phyloP scores from a whole-genome alignment of 2,797 vertebrate species.

The Morus bassanus region DNA sequence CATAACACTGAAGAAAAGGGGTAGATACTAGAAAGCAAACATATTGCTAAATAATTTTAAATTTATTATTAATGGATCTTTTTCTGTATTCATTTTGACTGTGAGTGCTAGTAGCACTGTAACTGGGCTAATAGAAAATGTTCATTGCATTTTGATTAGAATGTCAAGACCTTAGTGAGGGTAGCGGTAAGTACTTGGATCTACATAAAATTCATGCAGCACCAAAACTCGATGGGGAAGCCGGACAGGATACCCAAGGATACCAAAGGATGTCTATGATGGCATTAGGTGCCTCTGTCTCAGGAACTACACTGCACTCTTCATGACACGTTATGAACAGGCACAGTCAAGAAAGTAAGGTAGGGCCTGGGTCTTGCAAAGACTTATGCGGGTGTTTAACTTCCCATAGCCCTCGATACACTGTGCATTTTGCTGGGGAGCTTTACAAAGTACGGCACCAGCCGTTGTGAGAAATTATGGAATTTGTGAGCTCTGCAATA shows the following conservation, averaged over 20 bases:
- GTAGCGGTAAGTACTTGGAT: neutral
- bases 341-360: neutral
- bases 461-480: neutral
- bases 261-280: neutral
- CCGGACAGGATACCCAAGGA: neutral
- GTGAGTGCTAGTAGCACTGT: neutral
- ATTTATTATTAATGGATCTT: neutral
- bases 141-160: neutral
- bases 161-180: neutral
- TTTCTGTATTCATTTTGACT: neutral
- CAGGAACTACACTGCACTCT: neutral
- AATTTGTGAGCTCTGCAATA: neutral
- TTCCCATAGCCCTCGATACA: accelerated
- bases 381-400: neutral
- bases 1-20: neutral
- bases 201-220: neutral
- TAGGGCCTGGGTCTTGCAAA: neutral
- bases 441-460: neutral
- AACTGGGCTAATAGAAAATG: neutral
- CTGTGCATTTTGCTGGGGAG: neutral
- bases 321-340: neutral
- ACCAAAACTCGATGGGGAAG: neutral
- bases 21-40: neutral
- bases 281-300: neutral
- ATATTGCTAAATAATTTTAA: neutral